Evolutionary conservation across 2,797 vertebrate species (phyloP).

Genomic region (Lycodopsis pacificus): DNA sequence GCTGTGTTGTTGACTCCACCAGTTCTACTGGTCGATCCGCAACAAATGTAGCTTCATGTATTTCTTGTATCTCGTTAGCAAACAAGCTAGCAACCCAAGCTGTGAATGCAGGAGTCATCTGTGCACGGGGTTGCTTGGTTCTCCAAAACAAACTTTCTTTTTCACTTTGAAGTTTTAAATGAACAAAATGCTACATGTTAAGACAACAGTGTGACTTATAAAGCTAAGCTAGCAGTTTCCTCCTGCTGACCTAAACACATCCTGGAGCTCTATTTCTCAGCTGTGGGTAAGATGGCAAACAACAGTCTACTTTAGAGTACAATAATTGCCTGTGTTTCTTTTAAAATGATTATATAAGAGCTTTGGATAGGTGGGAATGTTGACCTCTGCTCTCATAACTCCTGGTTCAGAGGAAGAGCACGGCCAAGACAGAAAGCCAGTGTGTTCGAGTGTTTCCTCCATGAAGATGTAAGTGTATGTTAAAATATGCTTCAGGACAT

Average conservation of each 20-base stretch:
- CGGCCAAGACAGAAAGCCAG: not conserved
- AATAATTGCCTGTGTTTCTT: not conserved
- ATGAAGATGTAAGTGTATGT: slow-evolving; percentile 8
- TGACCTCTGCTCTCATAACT: not conserved
- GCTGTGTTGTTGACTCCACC: not conserved
- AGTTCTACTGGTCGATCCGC: not conserved
- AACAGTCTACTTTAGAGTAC: not conserved
- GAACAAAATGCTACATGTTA: not conserved
- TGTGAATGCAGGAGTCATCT: not conserved
- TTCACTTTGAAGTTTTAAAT: not conserved
- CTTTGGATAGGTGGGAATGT: not conserved
- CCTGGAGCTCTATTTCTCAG: slow-evolving; percentile 5
- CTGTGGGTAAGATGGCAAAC: slow-evolving; percentile 22
- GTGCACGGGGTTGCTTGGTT: not conserved
- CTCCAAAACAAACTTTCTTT: not conserved
- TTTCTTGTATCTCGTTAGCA: not conserved
- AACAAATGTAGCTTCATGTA: not conserved
- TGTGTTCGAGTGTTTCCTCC: not conserved
- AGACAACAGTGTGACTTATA: not conserved
- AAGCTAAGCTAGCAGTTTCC: not conserved
- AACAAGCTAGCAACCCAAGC: not conserved
- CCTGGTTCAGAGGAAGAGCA: not conserved
- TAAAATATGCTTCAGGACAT: slow-evolving; percentile 36
- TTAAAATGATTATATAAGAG: not conserved
- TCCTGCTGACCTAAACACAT: not conserved